phyloP scores from a whole-genome alignment of 2,888 invertebrate species.

The Lacanobia oleracea region DNA sequence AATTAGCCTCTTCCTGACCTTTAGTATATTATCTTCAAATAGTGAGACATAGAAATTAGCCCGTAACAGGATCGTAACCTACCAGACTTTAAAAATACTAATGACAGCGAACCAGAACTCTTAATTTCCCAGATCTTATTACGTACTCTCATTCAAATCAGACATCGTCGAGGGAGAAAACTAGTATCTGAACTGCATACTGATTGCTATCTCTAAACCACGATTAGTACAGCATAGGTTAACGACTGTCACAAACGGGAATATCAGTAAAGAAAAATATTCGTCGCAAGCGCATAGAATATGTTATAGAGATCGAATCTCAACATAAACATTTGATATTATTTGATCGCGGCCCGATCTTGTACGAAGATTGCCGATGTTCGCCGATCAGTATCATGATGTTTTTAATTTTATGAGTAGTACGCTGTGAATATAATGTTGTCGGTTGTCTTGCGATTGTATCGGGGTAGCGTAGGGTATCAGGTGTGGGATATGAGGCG shows the following conservation, averaged over 20 bases:
- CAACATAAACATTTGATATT: conserved; percentile 82
- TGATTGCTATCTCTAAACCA: conserved; percentile 65
- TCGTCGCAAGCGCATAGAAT: conserved; percentile 67
- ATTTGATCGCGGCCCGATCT: conserved; percentile 79
- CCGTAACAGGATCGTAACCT: background rate
- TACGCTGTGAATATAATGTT: conserved; percentile 71
- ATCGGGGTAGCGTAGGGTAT: conserved; percentile 48
- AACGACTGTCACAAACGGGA: conserved; percentile 65
- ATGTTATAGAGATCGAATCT: conserved; percentile 79
- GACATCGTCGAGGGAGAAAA: conserved; percentile 48
- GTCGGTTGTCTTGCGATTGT: conserved; percentile 44
- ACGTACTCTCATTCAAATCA: conserved; percentile 36
- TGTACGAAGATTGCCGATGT: conserved; percentile 76
- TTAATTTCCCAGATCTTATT: conserved; percentile 38
- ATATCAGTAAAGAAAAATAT: conserved; percentile 68
- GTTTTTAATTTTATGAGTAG: conserved; percentile 79
- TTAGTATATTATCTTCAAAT: background rate
- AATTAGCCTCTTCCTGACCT: background rate
- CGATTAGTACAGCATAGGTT: conserved; percentile 64
- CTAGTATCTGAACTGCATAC: conserved; percentile 55
- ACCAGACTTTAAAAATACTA: conserved; percentile 25
- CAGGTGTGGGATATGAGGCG: conserved; percentile 34
- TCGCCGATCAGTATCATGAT: conserved; percentile 76
- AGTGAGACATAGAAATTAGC: conserved; percentile 5
- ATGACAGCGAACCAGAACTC: conserved; percentile 27